Percentiles rank a stretch among this genome's conserved stretches.
Evolutionary conservation across 2,113 vertebrate genomes (phyloP).

Genomic region (Toxotes chatareus): DNA sequence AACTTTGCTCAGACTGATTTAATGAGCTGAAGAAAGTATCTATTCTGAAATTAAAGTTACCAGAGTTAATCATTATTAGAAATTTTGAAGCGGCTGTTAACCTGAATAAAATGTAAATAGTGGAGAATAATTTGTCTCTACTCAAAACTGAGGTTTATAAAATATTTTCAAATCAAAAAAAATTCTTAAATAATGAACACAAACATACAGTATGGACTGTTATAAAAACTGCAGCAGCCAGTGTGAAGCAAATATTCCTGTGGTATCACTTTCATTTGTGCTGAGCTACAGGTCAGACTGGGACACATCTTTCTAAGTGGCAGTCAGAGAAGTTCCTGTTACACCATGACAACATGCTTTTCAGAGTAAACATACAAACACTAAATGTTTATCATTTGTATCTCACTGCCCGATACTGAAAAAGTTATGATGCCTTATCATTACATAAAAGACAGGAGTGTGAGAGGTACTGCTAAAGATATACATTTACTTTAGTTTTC

Average conservation of each 20-base stretch:
- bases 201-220: no score
- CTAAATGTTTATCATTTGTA: no score
- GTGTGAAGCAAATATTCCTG: no score
- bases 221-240: no score
- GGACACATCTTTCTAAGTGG: no score
- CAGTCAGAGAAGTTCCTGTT: no score
- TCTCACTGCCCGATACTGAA: no score
- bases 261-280: not conserved
- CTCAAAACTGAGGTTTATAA: not conserved
- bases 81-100: not conserved
- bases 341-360: no score
- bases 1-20: not conserved
- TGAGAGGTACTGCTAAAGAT: no score
- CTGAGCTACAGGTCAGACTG: not conserved
- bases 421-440: no score
- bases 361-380: no score
- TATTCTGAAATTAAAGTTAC: not conserved
- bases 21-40: not conserved
- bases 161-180: not conserved
- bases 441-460: not conserved
- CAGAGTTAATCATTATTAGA: not conserved
- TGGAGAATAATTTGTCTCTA: not conserved
- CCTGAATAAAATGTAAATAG: not conserved
- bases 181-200: not conserved
- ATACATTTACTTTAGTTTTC: not conserved